These are phyloP conservation scores for Lampropteryx suffumata DNA, from an alignment of 2,888 invertebrate species.

Conservation along the genomic window DNA sequence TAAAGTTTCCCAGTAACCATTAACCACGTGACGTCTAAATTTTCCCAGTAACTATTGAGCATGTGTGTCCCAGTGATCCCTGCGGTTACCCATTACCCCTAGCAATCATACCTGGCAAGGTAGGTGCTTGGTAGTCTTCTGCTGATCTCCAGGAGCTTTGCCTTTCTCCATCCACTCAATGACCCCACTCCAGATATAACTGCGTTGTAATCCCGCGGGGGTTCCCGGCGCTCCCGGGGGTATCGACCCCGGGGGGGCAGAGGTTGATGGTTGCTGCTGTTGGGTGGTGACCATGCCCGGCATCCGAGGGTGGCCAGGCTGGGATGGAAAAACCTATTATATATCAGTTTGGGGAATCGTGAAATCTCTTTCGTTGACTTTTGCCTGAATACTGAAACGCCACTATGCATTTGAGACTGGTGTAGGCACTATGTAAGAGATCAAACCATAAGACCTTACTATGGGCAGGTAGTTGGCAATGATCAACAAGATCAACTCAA, in stretches of 20 bases:
- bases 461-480: too few species aligned
- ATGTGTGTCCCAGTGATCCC: too few species aligned
- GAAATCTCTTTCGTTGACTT: too few species aligned
- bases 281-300: conserved; percentile 52
- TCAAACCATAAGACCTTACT: too few species aligned
- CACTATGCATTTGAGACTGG: too few species aligned
- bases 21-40: too few species aligned
- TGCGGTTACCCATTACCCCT: not conserved
- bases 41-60: too few species aligned
- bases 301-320: conserved; percentile 57
- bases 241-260: conserved; percentile 40
- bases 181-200: conserved; percentile 89
- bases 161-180: conserved; percentile 97
- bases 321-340: not conserved
- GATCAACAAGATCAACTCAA: too few species aligned
- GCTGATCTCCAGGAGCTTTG: conserved; percentile 88
- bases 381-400: too few species aligned
- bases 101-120: conserved; percentile 68
- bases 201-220: conserved; percentile 54
- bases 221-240: conserved; percentile 30
- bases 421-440: too few species aligned
- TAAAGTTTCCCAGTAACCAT: too few species aligned
- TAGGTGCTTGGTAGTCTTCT: conserved; percentile 90
- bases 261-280: conserved; percentile 25
- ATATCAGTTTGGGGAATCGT: too few species aligned